Evolutionary conservation across 2,888 invertebrate genomes (phyloP), one percentile per base, ranked within the genome.

Genomic region (Philopedon plagiatum): DNA sequence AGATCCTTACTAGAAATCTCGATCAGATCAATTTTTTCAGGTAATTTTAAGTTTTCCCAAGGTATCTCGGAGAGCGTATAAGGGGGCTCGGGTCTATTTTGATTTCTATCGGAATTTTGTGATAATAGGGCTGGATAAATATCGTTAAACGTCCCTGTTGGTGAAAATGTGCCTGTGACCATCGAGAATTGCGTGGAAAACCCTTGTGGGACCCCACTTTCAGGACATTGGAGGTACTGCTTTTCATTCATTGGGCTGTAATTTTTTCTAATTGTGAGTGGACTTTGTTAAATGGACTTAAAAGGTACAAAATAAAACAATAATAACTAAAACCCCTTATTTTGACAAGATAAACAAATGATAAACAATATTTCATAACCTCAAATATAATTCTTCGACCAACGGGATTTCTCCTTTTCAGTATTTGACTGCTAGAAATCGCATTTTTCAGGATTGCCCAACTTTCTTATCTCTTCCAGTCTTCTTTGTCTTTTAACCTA

Each of bases 1-100:
- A 83, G 76, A 76, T 84, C 83, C 76, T 84, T 84, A 72, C 79
- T 81, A 2, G 78, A 78, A 21, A 83, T 81, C 70, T 84, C 84
- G 58, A 82, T 80, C 57, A 79, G 80, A 72, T 84, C 83, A 18
- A 81, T 80, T 77, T 83, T 84, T 64, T 83, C 83, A 0, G 80
- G 69, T 39, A 80, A 74, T 64, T 81, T 80, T 34, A 79, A 44
- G 57, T 70, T 73, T 66, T 72, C 71, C 71, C 71, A 72, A 7
- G 78, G 74, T 21, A 75, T 39, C 15, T 78, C 76, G 7, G 76
- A 54, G 13, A 70, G 62, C 7, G 63, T 37, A 56, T 51, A 71
- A 5, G 54, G 9, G 13, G 34, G 32, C n/a, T 56, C 61, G 13
- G 34, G 63, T 46, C 21, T 60, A 18, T 23, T 51, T n/a, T 32